These are phyloP conservation scores for Dreissena rostriformis DNA, from an alignment of 1,140 invertebrate genomes.

Conservation along the genomic window DNA sequence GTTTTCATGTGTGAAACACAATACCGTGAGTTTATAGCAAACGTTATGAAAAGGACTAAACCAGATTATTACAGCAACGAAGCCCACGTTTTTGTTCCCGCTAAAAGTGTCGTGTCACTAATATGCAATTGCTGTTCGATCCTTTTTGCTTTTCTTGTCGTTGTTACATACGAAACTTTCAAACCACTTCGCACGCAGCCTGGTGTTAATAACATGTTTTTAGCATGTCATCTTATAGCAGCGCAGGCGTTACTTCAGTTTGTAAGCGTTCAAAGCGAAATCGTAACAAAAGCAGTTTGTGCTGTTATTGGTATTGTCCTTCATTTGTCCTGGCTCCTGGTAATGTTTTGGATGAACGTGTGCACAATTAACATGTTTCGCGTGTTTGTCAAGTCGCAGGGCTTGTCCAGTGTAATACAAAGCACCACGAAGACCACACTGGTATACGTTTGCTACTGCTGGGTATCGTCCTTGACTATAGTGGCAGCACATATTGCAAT, in stretches of 20 bases:
- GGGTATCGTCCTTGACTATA: background rate
- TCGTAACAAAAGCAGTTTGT: background rate
- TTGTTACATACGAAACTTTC: too few species aligned
- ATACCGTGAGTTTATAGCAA: too few species aligned
- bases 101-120: too few species aligned
- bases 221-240: background rate
- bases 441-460: slow-evolving; percentile 1
- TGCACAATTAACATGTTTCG: slow-evolving; percentile 35
- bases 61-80: too few species aligned
- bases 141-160: too few species aligned
- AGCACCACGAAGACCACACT: background rate
- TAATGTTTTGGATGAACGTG: slow-evolving; percentile 46
- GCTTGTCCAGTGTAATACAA: background rate
- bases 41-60: too few species aligned
- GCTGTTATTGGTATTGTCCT: background rate
- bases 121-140: too few species aligned
- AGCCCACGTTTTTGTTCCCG: too few species aligned
- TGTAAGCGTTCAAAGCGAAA: background rate
- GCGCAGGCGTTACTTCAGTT: slow-evolving; percentile 17
- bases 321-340: slow-evolving; percentile 14
- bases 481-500: slow-evolving; percentile 6
- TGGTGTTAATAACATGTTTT: slow-evolving; percentile 24
- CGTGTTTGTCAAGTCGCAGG: slow-evolving; percentile 1
- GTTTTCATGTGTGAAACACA: too few species aligned
- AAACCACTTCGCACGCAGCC: background rate